Evolutionary conservation across 2,797 vertebrate genomes (phyloP).

Genomic region (Cygnus olor): DNA sequence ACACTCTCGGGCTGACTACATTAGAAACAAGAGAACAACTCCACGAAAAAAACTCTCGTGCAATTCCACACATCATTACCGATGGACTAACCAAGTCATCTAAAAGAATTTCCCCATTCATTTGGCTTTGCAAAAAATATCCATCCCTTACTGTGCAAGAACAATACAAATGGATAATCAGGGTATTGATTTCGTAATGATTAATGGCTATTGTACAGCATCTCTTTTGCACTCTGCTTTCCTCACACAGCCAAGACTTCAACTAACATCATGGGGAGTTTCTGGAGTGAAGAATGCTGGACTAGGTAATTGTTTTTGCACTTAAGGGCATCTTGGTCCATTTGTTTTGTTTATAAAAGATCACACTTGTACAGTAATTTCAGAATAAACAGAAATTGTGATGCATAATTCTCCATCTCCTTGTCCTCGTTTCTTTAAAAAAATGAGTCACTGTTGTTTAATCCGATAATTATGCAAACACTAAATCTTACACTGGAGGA

Average conservation of each 20-base stretch:
- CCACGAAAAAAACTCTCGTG: neutral
- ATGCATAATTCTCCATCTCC: conserved; percentile 71
- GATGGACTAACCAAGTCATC: conserved; percentile 6
- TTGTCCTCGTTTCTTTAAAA: conserved; percentile 59
- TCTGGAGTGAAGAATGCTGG: conserved; percentile 30
- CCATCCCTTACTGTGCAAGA: conserved; percentile 1
- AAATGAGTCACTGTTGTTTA: conserved; percentile 80
- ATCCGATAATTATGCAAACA: conserved; percentile 82
- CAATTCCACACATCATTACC: conserved; percentile 3
- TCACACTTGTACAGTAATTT: conserved; percentile 59
- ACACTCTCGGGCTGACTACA: conserved; percentile 16
- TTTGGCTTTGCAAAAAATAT: neutral
- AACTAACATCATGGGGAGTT: conserved; percentile 41
- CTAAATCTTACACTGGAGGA: conserved; percentile 80
- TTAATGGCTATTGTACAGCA: conserved; percentile 61
- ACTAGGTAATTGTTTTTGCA: conserved; percentile 59
- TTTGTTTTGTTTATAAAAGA: conserved; percentile 63
- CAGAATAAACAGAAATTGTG: conserved; percentile 68
- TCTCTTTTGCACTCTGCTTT: conserved; percentile 44
- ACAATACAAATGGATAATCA: conserved; percentile 56
- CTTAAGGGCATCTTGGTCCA: conserved; percentile 32
- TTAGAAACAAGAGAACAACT: conserved; percentile 35
- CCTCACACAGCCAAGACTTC: conserved; percentile 32
- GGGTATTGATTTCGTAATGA: conserved; percentile 67
- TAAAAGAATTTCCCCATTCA: neutral